phyloP scores from a whole-genome alignment of 2,113 vertebrate genomes.

The Eretmochelys imbricata region DNA sequence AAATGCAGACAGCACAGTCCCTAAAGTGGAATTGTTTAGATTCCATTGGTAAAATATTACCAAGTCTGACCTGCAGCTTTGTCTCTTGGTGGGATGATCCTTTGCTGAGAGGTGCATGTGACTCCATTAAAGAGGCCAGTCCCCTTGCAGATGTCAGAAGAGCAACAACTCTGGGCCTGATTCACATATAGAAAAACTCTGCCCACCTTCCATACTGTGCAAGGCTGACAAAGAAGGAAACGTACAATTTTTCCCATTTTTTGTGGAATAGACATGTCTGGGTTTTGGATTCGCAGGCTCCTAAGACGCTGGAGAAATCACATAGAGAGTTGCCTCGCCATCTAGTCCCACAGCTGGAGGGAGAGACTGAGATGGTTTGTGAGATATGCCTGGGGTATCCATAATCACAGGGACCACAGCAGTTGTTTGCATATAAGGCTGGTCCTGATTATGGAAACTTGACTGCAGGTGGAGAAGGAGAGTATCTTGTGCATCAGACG shows the following conservation, averaged over 20 bases:
- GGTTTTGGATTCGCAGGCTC: not conserved
- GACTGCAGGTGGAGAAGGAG: not conserved
- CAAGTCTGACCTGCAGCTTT: not conserved
- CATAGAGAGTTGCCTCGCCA: not conserved
- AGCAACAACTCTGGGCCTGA: not conserved
- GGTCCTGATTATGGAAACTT: not conserved
- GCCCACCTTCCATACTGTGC: not conserved
- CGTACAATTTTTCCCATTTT: not conserved
- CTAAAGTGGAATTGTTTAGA: not conserved
- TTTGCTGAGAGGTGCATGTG: not conserved
- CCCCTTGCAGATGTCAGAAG: not conserved
- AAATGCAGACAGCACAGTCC: slow-evolving; percentile 19
- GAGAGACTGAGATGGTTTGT: not conserved
- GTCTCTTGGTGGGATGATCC: not conserved
- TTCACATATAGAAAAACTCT: not conserved
- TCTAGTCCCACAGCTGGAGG: not conserved
- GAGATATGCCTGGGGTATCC: not conserved
- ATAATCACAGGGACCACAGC: not conserved
- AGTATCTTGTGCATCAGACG: not conserved
- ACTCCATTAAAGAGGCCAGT: not conserved
- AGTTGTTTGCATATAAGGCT: not conserved
- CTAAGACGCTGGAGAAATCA: not conserved
- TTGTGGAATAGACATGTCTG: not conserved
- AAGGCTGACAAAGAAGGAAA: not conserved
- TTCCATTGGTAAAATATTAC: not conserved